Percentiles rank a stretch among this genome's conserved stretches.
Evolutionary conservation across 2,797 vertebrate species (phyloP).

Genomic region (Taenioides sp.): DNA sequence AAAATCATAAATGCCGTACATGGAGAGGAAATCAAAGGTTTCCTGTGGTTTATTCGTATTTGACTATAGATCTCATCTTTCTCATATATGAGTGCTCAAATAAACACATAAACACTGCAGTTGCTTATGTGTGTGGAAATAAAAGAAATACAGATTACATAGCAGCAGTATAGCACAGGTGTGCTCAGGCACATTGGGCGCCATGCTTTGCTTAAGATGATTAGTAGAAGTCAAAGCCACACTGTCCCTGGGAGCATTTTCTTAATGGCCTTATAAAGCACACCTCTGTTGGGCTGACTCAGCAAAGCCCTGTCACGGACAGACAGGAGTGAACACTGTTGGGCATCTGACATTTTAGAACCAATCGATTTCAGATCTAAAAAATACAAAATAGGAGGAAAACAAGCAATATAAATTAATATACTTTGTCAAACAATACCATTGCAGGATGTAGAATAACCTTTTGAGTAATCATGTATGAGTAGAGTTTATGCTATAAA

Average conservation of each 20-base stretch:
- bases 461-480: no score
- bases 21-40: conserved; percentile 6
- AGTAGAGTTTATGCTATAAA: not conserved
- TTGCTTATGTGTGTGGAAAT: conserved; percentile 33
- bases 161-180: conserved; percentile 43
- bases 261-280: conserved; percentile 66
- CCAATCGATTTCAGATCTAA: conserved; percentile 8
- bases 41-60: conserved; percentile 8
- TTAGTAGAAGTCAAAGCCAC: conserved; percentile 77
- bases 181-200: conserved; percentile 69
- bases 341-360: conserved; percentile 22
- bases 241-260: conserved; percentile 56
- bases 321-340: conserved; percentile 10
- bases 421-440: no score
- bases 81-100: not conserved
- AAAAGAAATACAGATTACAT: conserved; percentile 28
- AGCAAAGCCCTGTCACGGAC: conserved; percentile 49
- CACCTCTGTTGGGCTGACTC: conserved; percentile 62
- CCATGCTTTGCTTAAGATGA: conserved; percentile 78
- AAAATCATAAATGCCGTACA: conserved; percentile 6
- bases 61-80: not conserved
- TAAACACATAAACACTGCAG: conserved; percentile 15
- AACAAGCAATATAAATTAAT: not conserved
- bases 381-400: not conserved
- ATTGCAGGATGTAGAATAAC: no score